phyloP scores from a whole-genome alignment of 2,888 invertebrate species.

The Pheosia gnoma region DNA sequence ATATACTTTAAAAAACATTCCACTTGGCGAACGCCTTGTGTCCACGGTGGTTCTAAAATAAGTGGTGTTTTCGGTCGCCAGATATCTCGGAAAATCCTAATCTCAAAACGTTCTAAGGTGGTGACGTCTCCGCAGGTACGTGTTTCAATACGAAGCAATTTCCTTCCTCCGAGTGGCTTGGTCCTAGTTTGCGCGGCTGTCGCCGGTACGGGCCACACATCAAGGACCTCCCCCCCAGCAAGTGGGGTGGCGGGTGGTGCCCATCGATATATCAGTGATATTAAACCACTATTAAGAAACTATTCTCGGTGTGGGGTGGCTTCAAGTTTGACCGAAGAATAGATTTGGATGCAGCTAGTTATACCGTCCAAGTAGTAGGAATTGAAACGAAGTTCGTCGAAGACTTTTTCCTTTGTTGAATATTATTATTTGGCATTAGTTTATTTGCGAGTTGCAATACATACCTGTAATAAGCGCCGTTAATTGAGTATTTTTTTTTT shows the following conservation, averaged over 20 bases:
- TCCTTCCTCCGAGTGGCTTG: conserved; percentile 1
- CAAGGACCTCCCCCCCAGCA: background rate
- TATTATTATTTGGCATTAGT: too few relatives aligned
- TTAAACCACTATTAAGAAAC: conserved; percentile 2
- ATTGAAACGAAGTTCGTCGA: too few relatives aligned
- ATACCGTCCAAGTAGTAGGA: background rate
- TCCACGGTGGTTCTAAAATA: too few relatives aligned
- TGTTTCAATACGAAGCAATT: conserved; percentile 6
- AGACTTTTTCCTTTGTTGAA: too few relatives aligned
- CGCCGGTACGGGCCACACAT: conserved; percentile 1
- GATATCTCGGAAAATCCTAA: too few relatives aligned
- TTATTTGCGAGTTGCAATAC: too few relatives aligned
- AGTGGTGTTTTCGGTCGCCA: too few relatives aligned
- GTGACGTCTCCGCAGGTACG: too few relatives aligned
- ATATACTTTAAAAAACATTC: too few relatives aligned
- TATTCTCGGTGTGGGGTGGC: background rate
- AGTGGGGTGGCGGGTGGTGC: background rate
- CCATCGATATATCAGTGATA: conserved; percentile 1
- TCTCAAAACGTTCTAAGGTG: background rate
- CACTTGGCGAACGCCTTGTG: too few relatives aligned
- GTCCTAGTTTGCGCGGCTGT: background rate
- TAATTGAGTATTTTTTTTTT: too few relatives aligned
- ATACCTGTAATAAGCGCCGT: too few relatives aligned
- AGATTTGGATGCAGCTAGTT: background rate
- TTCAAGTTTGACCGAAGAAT: background rate